Evolutionary conservation across 2,888 invertebrate genomes (phyloP).

Genomic region (Mythimna pallens): DNA sequence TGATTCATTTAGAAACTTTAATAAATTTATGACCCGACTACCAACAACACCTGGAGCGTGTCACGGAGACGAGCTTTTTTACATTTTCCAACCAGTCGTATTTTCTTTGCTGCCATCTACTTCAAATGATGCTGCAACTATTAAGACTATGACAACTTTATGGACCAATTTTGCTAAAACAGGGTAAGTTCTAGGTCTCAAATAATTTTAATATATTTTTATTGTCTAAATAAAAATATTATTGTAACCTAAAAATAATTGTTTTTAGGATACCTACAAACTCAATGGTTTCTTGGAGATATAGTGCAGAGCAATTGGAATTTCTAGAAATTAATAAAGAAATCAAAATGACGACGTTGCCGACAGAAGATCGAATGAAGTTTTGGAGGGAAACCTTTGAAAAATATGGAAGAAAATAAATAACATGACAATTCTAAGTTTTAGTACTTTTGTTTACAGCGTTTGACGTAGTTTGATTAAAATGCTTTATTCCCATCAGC

Average conservation of each 20-base stretch:
- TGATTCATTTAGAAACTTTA: slow-evolving; percentile 69
- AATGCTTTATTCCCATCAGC: not conserved
- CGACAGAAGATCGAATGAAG: slow-evolving; percentile 55
- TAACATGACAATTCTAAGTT: not conserved
- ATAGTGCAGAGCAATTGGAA: slow-evolving; percentile 40
- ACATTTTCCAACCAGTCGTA: slow-evolving; percentile 62
- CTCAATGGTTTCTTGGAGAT: slow-evolving; percentile 38
- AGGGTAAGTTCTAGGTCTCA: slow-evolving; percentile 62
- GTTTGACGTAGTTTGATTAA: not conserved
- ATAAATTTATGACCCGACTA: slow-evolving; percentile 61
- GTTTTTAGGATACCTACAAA: slow-evolving; percentile 55
- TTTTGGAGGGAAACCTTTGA: slow-evolving; percentile 59
- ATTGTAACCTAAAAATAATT: slow-evolving; percentile 3
- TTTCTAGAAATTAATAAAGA: slow-evolving; percentile 55
- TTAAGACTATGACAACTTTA: slow-evolving; percentile 63
- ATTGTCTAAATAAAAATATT: not conserved
- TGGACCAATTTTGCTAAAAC: slow-evolving; percentile 72
- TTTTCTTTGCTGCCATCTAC: slow-evolving; percentile 46
- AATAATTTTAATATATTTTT: not conserved
- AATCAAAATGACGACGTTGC: slow-evolving; percentile 49
- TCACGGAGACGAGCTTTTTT: slow-evolving; percentile 70
- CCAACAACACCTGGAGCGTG: slow-evolving; percentile 61
- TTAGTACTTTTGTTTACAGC: not conserved
- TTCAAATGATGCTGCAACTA: slow-evolving; percentile 55
- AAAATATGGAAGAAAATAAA: slow-evolving; percentile 48